Conservation (phyloP, 2,797 vertebrate genomes). For the Podarcis siculus region DNA sequence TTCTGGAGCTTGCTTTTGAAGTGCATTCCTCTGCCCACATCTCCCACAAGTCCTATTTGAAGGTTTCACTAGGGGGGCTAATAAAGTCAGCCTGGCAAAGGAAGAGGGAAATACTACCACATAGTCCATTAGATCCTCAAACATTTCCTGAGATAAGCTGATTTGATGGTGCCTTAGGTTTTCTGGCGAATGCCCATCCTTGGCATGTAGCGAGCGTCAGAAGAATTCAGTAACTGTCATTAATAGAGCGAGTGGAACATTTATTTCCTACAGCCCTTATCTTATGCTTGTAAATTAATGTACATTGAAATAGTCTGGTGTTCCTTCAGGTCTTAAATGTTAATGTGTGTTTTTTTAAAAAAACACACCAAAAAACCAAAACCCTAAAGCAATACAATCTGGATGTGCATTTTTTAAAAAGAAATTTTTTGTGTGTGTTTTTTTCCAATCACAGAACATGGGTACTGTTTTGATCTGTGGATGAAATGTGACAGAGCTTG, state of each 20-base stretch:
- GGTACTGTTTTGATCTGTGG: neutral
- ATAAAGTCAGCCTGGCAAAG: neutral
- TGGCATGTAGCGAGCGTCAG: neutral
- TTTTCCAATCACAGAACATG: neutral
- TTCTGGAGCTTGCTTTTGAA: constrained; percentile 35
- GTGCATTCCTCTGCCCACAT: constrained; percentile 19
- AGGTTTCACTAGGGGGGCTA: neutral
- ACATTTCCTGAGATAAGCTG: constrained; percentile 30
- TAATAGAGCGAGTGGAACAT: constrained; percentile 5
- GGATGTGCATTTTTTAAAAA: neutral
- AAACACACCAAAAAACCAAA: too few relatives aligned
- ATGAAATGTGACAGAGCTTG: neutral
- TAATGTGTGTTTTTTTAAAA: neutral
- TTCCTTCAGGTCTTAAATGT: neutral
- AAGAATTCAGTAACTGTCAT: neutral
- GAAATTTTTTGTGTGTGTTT: neutral
- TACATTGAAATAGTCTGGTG: neutral
- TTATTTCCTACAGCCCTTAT: constrained; percentile 15
- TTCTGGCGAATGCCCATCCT: neutral
- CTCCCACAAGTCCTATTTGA: constrained; percentile 31
- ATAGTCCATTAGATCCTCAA: constrained; percentile 28
- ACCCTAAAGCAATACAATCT: neutral
- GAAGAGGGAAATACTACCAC: constrained; percentile 27
- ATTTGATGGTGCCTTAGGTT: neutral
- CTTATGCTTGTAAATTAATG: constrained; percentile 7